A percentile compares a stretch with the other conserved stretches of the same genome.
These are phyloP conservation scores for Leptodactylus fuscus DNA, from an alignment of 2,113 vertebrate genomes.

Conservation along the genomic window DNA sequence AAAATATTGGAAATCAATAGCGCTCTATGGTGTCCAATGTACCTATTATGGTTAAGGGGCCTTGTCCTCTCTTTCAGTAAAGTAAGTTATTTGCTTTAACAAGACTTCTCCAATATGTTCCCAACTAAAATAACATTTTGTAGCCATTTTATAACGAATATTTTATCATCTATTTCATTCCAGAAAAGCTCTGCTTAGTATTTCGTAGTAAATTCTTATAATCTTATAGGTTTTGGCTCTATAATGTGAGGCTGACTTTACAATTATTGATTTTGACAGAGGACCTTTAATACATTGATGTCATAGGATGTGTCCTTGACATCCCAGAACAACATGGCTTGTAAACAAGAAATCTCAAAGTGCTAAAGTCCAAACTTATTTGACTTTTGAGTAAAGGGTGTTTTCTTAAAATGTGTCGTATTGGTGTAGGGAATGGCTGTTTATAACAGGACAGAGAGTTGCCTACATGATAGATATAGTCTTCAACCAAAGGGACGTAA, in stretches of 20 bases:
- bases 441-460: too few relatives aligned
- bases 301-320: background rate
- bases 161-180: too few relatives aligned
- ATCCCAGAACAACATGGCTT: background rate
- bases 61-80: background rate
- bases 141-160: too few relatives aligned
- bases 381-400: background rate
- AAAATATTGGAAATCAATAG: background rate
- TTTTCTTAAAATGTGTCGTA: conserved; percentile 3
- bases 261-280: background rate
- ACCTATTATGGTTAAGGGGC: too few relatives aligned
- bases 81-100: background rate
- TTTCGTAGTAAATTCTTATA: background rate
- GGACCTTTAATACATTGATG: conserved; percentile 9
- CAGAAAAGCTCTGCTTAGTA: background rate
- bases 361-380: background rate
- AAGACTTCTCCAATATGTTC: background rate
- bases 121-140: too few relatives aligned
- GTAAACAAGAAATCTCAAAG: background rate
- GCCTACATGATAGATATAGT: too few relatives aligned
- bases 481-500: too few relatives aligned
- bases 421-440: background rate
- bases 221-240: background rate
- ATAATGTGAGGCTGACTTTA: background rate
- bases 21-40: background rate